Evolutionary conservation across 2,797 vertebrate genomes (phyloP).

Genomic region (Poliocrania exsul): DNA sequence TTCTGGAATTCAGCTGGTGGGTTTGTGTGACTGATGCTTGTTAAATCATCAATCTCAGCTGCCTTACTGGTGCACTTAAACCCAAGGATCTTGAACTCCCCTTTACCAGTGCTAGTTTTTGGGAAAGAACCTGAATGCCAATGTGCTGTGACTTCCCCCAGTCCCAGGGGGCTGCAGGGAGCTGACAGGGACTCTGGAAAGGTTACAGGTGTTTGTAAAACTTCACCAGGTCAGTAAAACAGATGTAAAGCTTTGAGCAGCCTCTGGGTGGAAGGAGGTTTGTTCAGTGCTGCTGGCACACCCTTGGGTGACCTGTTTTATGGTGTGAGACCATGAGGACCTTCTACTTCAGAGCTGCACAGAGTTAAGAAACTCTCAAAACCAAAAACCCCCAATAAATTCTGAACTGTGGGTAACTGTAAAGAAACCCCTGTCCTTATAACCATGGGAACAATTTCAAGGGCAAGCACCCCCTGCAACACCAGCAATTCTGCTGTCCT

Average conservation of each 20-base stretch:
- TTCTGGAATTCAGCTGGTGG: neutral
- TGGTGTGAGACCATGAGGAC: too few species aligned
- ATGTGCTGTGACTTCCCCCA: neutral
- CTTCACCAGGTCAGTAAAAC: neutral
- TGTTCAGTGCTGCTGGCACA: neutral
- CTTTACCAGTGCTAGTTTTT: neutral
- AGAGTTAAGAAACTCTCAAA: neutral
- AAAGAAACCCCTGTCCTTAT: neutral
- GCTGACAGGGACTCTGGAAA: neutral
- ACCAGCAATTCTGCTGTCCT: neutral
- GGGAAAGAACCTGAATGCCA: neutral
- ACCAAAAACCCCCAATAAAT: rapidly evolving
- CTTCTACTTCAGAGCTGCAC: neutral
- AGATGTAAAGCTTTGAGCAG: neutral
- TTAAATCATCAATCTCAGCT: neutral
- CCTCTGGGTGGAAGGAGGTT: neutral
- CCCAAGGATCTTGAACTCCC: neutral
- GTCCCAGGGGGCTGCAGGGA: neutral
- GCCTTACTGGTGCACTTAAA: neutral
- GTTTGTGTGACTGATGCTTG: neutral
- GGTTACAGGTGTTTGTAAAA: neutral
- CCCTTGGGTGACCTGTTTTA: neutral
- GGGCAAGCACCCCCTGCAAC: rapidly evolving
- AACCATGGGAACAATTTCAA: neutral
- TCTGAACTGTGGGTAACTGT: neutral